phyloP scores from a whole-genome alignment of 2,888 invertebrate species.

The Tiphia femorata region DNA sequence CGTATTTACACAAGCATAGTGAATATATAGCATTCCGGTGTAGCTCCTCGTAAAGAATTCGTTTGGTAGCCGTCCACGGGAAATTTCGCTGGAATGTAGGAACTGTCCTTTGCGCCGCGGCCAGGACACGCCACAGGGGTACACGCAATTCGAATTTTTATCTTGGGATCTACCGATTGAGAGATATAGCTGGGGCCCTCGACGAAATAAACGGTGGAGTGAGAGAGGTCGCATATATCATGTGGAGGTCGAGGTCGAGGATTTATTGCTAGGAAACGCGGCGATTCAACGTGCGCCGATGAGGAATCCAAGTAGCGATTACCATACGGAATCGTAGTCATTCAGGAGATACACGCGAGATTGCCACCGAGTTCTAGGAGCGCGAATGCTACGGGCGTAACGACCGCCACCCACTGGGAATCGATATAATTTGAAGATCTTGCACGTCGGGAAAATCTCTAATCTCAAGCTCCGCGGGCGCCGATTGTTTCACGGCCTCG shows the following conservation, averaged over 20 bases:
- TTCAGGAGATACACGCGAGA: conserved; percentile 25
- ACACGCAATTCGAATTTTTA: conserved; percentile 29
- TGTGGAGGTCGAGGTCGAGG: conserved; percentile 29
- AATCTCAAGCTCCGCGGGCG: no score
- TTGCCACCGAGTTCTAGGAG: conserved; percentile 22
- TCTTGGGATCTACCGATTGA: conserved; percentile 30
- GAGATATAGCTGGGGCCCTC: conserved; percentile 32
- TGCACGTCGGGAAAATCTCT: no score
- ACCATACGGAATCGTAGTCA: conserved; percentile 39
- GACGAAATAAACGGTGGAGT: conserved; percentile 22
- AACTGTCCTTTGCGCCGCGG: no score
- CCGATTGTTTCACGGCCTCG: no score
- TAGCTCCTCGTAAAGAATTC: no score
- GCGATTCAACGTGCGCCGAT: conserved; percentile 36
- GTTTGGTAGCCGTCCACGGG: no score
- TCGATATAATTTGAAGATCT: conserved; percentile 8
- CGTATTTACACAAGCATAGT: no score
- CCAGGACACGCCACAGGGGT: no score
- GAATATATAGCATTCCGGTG: no score
- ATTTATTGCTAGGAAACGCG: conserved; percentile 42
- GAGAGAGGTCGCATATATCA: conserved; percentile 38
- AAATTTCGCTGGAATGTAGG: no score
- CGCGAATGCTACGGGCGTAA: conserved; percentile 3
- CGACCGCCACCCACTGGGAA: conserved; percentile 25
- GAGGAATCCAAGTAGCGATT: conserved; percentile 44